Evolutionary conservation across 2,113 vertebrate genomes (phyloP).

Genomic region (Rhipidura dahli): DNA sequence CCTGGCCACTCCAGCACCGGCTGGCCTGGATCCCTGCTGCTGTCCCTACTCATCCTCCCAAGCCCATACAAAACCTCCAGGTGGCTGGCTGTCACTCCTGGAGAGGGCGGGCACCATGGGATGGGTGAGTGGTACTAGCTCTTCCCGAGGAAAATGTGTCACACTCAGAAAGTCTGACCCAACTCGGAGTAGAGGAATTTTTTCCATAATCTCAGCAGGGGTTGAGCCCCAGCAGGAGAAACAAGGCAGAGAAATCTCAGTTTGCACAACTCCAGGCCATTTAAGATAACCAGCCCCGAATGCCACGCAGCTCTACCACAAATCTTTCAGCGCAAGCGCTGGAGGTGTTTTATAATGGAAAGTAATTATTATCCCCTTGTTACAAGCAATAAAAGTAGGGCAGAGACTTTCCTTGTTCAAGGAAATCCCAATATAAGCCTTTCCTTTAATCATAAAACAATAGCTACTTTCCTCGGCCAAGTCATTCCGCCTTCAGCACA

Average conservation of each 20-base stretch:
- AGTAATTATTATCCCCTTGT: slow-evolving; percentile 35
- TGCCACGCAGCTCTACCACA: not conserved
- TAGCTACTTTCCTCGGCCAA: slow-evolving; percentile 37
- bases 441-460: slow-evolving; percentile 57
- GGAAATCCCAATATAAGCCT: slow-evolving; percentile 60
- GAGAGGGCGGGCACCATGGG: rapidly evolving
- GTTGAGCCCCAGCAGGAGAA: not conserved
- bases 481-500: not conserved
- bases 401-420: slow-evolving; percentile 31
- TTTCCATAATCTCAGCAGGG: not conserved
- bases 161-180: not conserved
- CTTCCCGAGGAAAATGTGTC: not conserved
- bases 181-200: not conserved
- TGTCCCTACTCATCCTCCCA: not conserved
- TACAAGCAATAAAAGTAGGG: slow-evolving; percentile 46
- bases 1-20: rapidly evolving
- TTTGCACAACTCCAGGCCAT: not conserved
- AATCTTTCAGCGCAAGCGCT: not conserved
- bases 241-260: not conserved
- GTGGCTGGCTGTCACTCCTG: rapidly evolving
- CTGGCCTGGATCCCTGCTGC: not conserved
- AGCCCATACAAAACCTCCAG: not conserved
- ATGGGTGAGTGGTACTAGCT: not conserved
- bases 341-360: slow-evolving; percentile 26
- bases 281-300: not conserved